These are phyloP conservation scores for Mormyrus hasselquistii DNA, from an alignment of 2,797 vertebrate genomes.

Conservation along the genomic window DNA sequence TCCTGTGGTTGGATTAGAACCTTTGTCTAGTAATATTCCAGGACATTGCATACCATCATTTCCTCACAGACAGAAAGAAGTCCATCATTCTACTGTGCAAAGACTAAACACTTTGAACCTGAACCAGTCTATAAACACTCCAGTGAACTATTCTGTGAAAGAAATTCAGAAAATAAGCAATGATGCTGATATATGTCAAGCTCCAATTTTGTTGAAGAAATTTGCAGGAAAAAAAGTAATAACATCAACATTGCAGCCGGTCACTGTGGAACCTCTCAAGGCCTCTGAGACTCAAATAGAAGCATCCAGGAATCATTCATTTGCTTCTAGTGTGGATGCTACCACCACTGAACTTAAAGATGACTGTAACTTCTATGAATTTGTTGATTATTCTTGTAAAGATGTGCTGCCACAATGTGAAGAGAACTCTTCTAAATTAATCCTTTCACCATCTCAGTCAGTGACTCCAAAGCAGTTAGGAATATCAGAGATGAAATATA, in stretches of 20 bases:
- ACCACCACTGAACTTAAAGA: neutral
- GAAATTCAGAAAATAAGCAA: constrained; percentile 50
- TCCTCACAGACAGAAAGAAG: constrained; percentile 38
- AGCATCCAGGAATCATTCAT: neutral
- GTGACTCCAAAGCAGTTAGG: constrained; percentile 7
- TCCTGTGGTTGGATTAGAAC: constrained; percentile 27
- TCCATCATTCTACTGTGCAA: constrained; percentile 49
- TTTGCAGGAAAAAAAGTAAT: constrained; percentile 14
- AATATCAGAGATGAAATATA: constrained; percentile 20
- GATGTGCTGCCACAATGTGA: constrained; percentile 37
- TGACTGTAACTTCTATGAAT: neutral
- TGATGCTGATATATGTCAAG: constrained; percentile 48
- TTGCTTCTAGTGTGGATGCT: neutral
- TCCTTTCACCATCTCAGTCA: neutral
- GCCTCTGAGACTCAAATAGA: neutral
- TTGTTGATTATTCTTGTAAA: constrained; percentile 9
- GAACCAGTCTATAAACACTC: constrained; percentile 18
- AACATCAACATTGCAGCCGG: constrained; percentile 42
- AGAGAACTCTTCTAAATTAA: constrained; percentile 12
- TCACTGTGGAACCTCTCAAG: neutral
- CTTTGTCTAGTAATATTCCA: neutral
- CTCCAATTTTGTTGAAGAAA: constrained; percentile 16
- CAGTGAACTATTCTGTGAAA: constrained; percentile 49
- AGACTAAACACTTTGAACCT: constrained; percentile 3
- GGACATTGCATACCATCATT: constrained; percentile 23